These are phyloP conservation scores for Trematomus loennbergii DNA, from an alignment of 2,113 vertebrate genomes.

Conservation along the genomic window DNA sequence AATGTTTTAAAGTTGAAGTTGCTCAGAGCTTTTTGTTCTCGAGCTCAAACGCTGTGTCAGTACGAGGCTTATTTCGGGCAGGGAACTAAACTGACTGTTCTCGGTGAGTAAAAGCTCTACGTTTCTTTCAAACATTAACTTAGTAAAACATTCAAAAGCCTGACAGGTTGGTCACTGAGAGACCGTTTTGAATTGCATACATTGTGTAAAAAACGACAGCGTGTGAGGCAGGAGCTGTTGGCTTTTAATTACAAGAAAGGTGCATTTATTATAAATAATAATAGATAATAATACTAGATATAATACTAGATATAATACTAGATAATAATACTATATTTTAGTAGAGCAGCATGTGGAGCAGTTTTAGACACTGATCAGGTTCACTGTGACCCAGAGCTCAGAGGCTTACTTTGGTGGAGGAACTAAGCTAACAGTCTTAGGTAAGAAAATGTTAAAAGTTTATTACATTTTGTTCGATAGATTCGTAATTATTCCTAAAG, in stretches of 20 bases:
- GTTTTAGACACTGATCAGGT: neutral
- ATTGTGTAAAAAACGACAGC: neutral
- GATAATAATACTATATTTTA: too few relatives aligned
- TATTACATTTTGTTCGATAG: neutral
- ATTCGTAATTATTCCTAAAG: too few relatives aligned
- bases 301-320: too few relatives aligned
- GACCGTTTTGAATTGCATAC: neutral
- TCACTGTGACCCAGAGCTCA: neutral
- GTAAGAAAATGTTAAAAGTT: neutral
- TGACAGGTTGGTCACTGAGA: neutral
- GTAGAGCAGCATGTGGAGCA: neutral
- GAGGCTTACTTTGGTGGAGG: conserved; percentile 17
- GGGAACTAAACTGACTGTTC: conserved; percentile 63
- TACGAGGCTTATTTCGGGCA: conserved; percentile 61
- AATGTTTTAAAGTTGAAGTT: too few relatives aligned
- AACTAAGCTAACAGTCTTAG: conserved; percentile 14
- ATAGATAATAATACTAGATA: too few relatives aligned
- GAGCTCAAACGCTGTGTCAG: conserved; percentile 44
- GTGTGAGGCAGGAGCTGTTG: neutral
- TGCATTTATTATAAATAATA: neutral
- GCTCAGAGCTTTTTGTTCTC: conserved; percentile 25
- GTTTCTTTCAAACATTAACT: neutral
- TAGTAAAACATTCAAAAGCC: neutral
- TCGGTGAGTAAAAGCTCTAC: conserved; percentile 70
- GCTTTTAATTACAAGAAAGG: neutral